Evolutionary conservation across 2,888 invertebrate genomes (phyloP).

Genomic region (Tipula lateralis): DNA sequence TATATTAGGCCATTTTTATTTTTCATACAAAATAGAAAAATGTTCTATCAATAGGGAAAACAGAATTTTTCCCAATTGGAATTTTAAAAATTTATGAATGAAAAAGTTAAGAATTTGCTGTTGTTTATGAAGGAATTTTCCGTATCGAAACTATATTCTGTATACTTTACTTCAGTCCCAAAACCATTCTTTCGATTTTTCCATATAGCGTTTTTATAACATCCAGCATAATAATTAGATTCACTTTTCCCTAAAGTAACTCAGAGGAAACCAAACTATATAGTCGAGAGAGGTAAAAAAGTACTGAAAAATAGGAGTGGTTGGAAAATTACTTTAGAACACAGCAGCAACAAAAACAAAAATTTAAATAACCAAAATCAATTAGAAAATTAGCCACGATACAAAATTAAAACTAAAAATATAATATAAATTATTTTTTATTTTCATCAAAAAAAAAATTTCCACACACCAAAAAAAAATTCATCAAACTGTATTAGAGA

Average conservation of each 20-base stretch:
- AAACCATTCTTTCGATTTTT: background rate
- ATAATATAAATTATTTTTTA: background rate
- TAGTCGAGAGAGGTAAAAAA: background rate
- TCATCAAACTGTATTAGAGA: background rate
- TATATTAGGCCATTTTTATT: slow-evolving; percentile 11
- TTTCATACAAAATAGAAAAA: background rate
- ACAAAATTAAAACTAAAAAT: background rate
- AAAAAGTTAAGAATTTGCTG: background rate
- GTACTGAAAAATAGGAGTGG: slow-evolving; percentile 13
- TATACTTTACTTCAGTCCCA: background rate
- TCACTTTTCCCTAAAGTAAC: background rate
- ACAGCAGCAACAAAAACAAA: background rate
- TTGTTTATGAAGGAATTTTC: background rate
- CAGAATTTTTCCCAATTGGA: background rate
- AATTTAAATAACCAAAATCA: background rate
- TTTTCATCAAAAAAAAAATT: background rate
- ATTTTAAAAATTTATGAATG: slow-evolving; percentile 24
- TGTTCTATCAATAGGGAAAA: background rate
- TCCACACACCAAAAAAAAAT: background rate
- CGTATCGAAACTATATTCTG: background rate
- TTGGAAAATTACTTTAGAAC: slow-evolving; percentile 11
- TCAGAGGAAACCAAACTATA: background rate
- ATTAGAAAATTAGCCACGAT: slow-evolving; percentile 19
- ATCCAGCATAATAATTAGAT: background rate
- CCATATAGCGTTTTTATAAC: background rate